Evolutionary conservation across 2,113 vertebrate species (phyloP).

Genomic region (Spilogale gracilis): DNA sequence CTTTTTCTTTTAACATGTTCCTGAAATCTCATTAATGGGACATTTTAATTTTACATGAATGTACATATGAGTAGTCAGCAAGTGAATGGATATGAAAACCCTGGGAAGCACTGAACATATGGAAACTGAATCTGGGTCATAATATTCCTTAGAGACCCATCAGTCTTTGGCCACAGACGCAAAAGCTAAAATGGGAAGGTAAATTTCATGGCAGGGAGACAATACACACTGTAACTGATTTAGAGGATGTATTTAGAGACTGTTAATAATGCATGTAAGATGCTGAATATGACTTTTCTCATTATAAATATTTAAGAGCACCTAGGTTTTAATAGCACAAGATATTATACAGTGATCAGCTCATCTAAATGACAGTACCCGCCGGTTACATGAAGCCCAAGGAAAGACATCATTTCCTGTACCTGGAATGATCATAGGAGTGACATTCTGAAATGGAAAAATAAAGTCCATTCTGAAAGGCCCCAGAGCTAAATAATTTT

Average conservation of each 20-base stretch:
- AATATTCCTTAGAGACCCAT: conserved; percentile 31
- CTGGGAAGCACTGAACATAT: conserved; percentile 41
- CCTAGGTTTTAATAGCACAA: conserved; percentile 73
- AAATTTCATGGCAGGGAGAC: conserved; percentile 59
- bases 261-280: conserved; percentile 80
- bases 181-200: conserved; percentile 64
- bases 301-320: conserved; percentile 82
- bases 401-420: not conserved
- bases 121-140: conserved; percentile 71
- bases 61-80: not conserved
- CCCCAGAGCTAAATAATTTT: not conserved
- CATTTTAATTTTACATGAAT: conserved; percentile 49
- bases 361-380: not conserved
- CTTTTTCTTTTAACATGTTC: conserved; percentile 20
- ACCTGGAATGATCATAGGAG: not conserved
- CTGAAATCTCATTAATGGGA: conserved; percentile 26
- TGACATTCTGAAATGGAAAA: conserved; percentile 9
- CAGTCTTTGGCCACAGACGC: conserved; percentile 38
- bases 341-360: conserved; percentile 38
- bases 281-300: conserved; percentile 75
- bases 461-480: not conserved
- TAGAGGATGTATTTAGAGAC: conserved; percentile 77
- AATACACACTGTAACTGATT: conserved; percentile 69
- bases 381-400: not conserved
- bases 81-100: conserved; percentile 37